A percentile compares a stretch with the other conserved stretches of the same genome.
Conservation (phyloP, 1,140 invertebrate species). For the Lepeophtheirus salmonis region DNA sequence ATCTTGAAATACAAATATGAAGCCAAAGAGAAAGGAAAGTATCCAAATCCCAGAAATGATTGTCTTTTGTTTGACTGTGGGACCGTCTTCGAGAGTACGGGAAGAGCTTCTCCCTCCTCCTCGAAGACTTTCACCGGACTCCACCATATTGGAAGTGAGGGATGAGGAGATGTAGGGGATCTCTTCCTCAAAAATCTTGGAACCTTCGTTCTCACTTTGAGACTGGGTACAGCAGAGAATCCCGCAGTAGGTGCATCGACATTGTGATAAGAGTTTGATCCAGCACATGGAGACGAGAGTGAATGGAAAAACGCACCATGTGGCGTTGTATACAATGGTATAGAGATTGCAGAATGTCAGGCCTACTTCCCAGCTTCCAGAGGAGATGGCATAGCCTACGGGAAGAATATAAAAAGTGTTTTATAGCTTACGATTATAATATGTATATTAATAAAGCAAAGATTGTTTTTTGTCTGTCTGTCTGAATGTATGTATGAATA, state of each 20-base stretch:
- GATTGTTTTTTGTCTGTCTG: too few species aligned
- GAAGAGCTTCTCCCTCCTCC: not conserved
- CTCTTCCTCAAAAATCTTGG: too few species aligned
- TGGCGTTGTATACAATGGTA: conserved; percentile 12
- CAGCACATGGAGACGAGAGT: conserved; percentile 12
- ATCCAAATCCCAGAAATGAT: conserved; percentile 6
- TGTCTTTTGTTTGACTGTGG: conserved; percentile 7
- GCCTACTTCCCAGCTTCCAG: conserved; percentile 3
- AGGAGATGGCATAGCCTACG: not conserved
- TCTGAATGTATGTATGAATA: too few species aligned
- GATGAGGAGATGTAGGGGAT: not conserved
- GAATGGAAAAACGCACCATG: conserved; percentile 17
- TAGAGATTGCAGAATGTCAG: conserved; percentile 14
- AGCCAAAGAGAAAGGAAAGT: conserved; percentile 1
- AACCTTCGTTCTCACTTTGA: too few species aligned
- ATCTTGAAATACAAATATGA: conserved; percentile 4
- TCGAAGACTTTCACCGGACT: not conserved
- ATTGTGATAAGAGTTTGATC: conserved; percentile 5
- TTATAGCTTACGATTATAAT: too few species aligned
- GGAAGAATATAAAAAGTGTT: too few species aligned
- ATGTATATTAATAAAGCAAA: too few species aligned
- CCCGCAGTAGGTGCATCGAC: not conserved
- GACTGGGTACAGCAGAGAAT: conserved; percentile 6
- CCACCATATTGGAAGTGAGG: not conserved
- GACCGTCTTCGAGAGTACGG: conserved; percentile 5